Base-by-base conservation (phyloP, 2,113 vertebrate genomes). In the Gnathonemus echidnorhynchus region DNA sequence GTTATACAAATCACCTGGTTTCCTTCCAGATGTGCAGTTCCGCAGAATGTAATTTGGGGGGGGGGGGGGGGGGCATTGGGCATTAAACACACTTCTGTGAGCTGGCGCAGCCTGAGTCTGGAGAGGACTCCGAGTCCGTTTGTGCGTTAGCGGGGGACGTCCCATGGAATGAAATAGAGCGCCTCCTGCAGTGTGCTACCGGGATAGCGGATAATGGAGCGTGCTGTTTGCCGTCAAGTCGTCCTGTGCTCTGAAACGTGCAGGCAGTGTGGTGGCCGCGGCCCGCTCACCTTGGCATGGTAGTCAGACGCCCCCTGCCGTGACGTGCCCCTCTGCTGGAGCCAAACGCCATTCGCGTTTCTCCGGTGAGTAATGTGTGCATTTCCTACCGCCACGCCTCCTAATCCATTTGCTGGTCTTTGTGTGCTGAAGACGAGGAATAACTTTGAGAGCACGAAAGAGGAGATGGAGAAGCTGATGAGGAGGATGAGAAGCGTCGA, bases 401-500 rank as follows among this genome's bases (percentile, higher is more conserved):
- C 42, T 77, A 6, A n/a, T 46, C 21, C 74, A n/a, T 62, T 1
- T 58, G 17, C 46, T 10, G 48, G n/a, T 90, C 17, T 91, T 89
- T 91, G 27, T 93, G 87, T 94, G 27, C 80, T 92, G 70, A 93
- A 99, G 98, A 99, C 98, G 21, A 96, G 98, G 52, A 99, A 99
- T 95, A 99, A 99, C 94, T 99, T 99, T 94, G 98, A 99, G 95
- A 99, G 98, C 93, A 99, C 98, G 0, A 97, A 98, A 21, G 97
- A 97, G 90, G 98, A 99, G 94, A 97, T 99, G 50, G 98, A 99
- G 92, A 96, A 96, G 90, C 93, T 99, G 91, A 99, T 99, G 98
- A 98, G 98, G 89, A 97, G 98, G 94, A 99, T 99, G 96, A 97
- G 97, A 15, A 97, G 98, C 2, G 98, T 98, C 56, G 97, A 97